Evolutionary conservation across 2,888 invertebrate species (phyloP), one percentile per base, ranked within the genome.

Genomic region (Chymomyza amoena): DNA sequence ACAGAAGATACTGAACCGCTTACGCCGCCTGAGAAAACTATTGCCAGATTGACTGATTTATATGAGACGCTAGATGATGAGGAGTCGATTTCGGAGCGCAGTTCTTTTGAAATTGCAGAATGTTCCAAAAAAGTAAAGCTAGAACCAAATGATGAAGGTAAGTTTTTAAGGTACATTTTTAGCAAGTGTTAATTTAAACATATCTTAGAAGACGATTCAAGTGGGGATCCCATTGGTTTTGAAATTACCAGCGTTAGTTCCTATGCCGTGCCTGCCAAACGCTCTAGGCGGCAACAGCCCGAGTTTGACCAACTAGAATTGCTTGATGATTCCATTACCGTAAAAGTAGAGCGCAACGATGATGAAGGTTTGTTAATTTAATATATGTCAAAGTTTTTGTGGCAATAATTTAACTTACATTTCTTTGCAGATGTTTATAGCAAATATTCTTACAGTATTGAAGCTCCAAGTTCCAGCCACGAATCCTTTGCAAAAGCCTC

Each of bases 11-110:
- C 78, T 69, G 61, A 82, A 85, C 63, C 67, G 81, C 3, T 51
- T 10, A 85, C 86, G 0, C 79, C 82, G 0, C 45, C 85, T 20
- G 86, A 82, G 61, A 84, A 82, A 71, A 86, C 82, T 4, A 84
- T 82, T 9, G 82, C 82, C 5, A 76, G 70, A 0, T 81, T 82
- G 9, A 70, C 74, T 13, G 82, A 82, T 61, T 63, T 82, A 0
- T 82, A 82, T 51, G 81, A 81, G 13, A 83, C 83, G 86, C 39
- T 45, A 10, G 72, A 80, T 15, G 76, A 68, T 15, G 76, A 68
- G 1, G 84, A 85, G n/a, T 56, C 79, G 0, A 76, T 77, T 15
- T 68, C 81, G 32, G 32, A 32, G 4, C 79, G 69, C 16, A 5
- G 54, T 0, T 72, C 74, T 63, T 9, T 6, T 25, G 72, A 68